These are phyloP conservation scores for Okamejei kenojei DNA, from an alignment of 2,797 vertebrate species.

Conservation along the genomic window DNA sequence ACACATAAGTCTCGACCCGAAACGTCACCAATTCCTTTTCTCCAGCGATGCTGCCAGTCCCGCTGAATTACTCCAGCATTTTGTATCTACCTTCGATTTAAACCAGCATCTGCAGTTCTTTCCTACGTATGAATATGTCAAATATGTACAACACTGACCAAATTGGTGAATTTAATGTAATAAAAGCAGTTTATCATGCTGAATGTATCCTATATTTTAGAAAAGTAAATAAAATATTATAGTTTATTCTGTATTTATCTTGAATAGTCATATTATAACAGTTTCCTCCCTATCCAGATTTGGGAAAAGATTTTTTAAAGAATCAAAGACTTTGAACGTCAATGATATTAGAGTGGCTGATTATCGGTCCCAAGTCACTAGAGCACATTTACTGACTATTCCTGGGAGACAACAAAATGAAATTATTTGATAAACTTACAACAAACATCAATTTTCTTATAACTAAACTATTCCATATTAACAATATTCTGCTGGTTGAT, in stretches of 20 bases:
- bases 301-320: neutral
- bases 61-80: no score
- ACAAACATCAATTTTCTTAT: neutral
- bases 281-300: neutral
- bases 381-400: neutral
- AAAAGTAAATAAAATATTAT: no score
- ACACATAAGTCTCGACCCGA: neutral
- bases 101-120: no score
- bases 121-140: no score
- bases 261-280: neutral
- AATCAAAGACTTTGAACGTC: neutral
- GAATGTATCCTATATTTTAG: neutral
- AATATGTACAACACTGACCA: neutral
- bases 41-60: no score
- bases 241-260: no score
- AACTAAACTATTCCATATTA: neutral
- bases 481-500: neutral
- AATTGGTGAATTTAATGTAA: neutral
- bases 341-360: neutral
- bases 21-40: no score
- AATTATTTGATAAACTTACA: neutral
- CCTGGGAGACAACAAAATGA: neutral
- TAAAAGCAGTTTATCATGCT: neutral
- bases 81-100: no score
- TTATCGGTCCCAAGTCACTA: neutral